Conservation (phyloP, 2,888 invertebrate species). For the Agonopterix subpropinquella region DNA sequence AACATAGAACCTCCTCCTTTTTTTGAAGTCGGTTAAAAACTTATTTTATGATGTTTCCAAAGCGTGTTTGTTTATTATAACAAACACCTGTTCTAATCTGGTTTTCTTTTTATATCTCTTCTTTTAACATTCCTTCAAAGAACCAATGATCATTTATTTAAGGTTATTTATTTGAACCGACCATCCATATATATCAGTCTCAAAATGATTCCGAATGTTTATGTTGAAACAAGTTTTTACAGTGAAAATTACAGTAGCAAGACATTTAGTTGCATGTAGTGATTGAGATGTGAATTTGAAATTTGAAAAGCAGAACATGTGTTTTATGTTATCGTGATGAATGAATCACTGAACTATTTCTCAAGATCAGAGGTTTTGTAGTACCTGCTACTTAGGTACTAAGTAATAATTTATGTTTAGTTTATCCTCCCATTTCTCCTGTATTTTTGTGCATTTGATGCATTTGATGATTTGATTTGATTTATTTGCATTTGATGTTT, state of each 20-base stretch:
- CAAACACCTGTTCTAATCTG: neutral
- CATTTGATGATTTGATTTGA: too few species aligned
- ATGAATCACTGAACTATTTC: neutral
- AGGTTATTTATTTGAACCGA: neutral
- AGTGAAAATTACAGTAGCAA: neutral
- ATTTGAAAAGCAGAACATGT: neutral
- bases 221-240: neutral
- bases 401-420: too few species aligned
- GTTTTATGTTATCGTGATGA: neutral
- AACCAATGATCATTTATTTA: neutral
- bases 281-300: neutral
- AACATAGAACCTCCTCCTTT: too few species aligned
- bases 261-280: neutral
- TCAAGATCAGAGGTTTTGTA: too few species aligned
- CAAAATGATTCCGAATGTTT: neutral
- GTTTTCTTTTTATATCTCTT: neutral
- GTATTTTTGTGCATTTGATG: too few species aligned
- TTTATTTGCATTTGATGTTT: too few species aligned
- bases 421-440: too few species aligned
- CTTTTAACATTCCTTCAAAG: slow-evolving; percentile 1
- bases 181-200: neutral
- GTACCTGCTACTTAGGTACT: too few species aligned
- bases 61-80: neutral
- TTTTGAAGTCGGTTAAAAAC: too few species aligned
- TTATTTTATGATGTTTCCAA: neutral